Base-by-base conservation (phyloP, 2,888 invertebrate species). In the Campoplex capitator region DNA sequence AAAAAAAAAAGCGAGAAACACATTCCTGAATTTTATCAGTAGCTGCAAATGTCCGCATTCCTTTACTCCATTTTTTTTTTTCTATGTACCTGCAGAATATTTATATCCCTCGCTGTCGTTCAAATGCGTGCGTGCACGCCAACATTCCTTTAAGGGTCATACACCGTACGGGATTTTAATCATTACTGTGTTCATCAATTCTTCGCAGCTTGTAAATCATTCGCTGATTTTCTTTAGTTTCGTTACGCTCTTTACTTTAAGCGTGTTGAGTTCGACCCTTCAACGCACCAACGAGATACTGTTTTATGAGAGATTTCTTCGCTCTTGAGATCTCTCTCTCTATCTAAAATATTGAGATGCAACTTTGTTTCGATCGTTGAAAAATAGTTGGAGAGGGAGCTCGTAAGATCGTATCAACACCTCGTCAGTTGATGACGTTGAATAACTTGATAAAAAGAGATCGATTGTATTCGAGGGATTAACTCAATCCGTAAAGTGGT, bases 21-120 rank as follows among this genome's bases (percentile, higher is more conserved):
- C 45, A 79, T 84, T 84, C 70, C 68, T 67, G 77, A 84, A 84
- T 87, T 84, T 54, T 74, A 74, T 77, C 28, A 62, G 28, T 78
- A 74, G 51, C 67, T 73, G 74, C 35, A 70, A 42, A 73, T 80
- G 68, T 87, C 86, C 86, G 86, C 86, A 78, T 87, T 84, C 86
- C 84, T 45, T 28, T 23, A 11, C 48, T 45, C 65, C 9, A 58
- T 75, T 74, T 48, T 32, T 74, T 48, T 32, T 38, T 38, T 38
- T 6, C 6, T 45, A 67, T 56, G 4, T 35, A 62, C 23, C n/a
- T 56, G 16, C 6, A 35, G 18, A 42, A 56, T 68, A 45, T 70
- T 16, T 70, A 56, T 70, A 56, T 70, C 28, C 54, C 56, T 32
- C 9, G 48, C 32, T 74, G 62, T 42, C 68, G n/a, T 13, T 42